Evolutionary conservation across 1,140 invertebrate genomes (phyloP), one percentile per base, ranked within the genome.

Genomic region (Mesaphorura yosii): DNA sequence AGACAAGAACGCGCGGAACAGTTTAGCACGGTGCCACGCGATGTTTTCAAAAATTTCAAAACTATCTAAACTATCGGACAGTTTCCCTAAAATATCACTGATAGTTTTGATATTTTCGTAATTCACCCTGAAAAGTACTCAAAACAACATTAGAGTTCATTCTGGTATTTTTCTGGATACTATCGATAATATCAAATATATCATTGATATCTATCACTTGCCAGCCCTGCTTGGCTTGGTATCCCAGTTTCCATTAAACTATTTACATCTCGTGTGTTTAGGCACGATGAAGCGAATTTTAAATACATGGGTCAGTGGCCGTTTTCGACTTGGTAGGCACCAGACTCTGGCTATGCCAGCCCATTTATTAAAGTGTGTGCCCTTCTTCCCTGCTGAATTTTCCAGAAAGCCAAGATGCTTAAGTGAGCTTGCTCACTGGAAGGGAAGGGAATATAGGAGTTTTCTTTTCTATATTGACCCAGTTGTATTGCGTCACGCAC

Each of bases 231-330:
- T 51, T 42, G 39, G 39, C 3, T 28, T 51, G 19, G 39, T 51
- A 5, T 28, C 12, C 17, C 25, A 42, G n/a, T 22, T 51, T 4
- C 5, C 23, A 27, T 22, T 40, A 7, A 44, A 51, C 29, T 56
- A 41, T 39, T 23, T 38, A 44, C 51, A 53, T 38, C 20, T 53
- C 3, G 28, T 46, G 5, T 46, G 31, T n/a, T 45, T 55, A 31
- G 68, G 67, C 14, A 59, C 66, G 17, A 58, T 57, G 2, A 58
- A 56, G 49, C 66, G 59, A 57, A 28, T 71, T 2, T 44, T 67
- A 31, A 31, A 56, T 41, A 27, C 64, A 2, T 70, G 66, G 67
- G 38, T 64, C n/a, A 59, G 46, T 57, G 64, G 50, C 62, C 53
- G 15, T 28, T 28, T 27, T 28, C 29, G 31, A 22, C 23, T 48